These are phyloP conservation scores for Gobionotothen gibberifrons DNA, from an alignment of 2,797 vertebrate species.

Conservation along the genomic window DNA sequence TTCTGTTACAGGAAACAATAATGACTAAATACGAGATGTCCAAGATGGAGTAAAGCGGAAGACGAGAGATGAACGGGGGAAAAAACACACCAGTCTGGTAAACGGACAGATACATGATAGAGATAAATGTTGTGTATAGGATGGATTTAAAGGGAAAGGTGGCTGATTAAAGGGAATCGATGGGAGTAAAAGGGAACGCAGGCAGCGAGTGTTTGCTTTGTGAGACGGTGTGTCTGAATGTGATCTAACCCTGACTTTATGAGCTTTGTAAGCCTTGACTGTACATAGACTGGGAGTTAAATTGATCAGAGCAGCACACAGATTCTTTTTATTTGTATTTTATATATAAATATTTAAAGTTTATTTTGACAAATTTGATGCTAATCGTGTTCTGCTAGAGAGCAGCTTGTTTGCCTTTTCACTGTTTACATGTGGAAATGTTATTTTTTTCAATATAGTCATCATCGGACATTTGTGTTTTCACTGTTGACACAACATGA, in stretches of 20 bases:
- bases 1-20: conserved; percentile 81
- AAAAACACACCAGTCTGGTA: not conserved
- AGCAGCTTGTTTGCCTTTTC: conserved; percentile 14
- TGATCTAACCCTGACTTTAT: conserved; percentile 58
- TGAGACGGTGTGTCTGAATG: not conserved
- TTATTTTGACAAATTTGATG: conserved; percentile 47
- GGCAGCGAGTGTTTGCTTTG: not conserved
- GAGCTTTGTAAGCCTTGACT: conserved; percentile 73
- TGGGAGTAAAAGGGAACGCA: not conserved
- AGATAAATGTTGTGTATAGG: conserved; percentile 17
- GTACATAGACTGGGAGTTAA: conserved; percentile 60
- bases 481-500: not conserved
- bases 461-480: not conserved
- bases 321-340: conserved; percentile 53
- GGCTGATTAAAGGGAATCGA: not conserved
- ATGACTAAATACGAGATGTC: conserved; percentile 89
- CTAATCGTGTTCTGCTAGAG: conserved; percentile 12
- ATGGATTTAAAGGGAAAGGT: conserved; percentile 51
- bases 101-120: not conserved
- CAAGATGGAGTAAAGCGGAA: conserved; percentile 85
- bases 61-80: not conserved
- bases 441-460: not conserved
- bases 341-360: conserved; percentile 41
- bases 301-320: conserved; percentile 15
- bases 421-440: not conserved